Conservation (phyloP, 2,888 invertebrate species). For the Lepetodrilus schrolli region DNA sequence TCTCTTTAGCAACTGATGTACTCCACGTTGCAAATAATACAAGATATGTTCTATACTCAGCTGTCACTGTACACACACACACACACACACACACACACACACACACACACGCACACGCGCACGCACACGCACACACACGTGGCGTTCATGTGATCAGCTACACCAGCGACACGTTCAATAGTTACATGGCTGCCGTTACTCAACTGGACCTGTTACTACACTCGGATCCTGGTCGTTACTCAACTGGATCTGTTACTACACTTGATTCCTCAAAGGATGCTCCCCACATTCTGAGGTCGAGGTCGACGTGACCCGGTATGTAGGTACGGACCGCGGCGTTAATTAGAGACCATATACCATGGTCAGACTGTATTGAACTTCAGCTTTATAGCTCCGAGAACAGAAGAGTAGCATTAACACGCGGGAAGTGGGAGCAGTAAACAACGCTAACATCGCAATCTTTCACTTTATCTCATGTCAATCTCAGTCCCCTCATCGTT, state of each 20-base stretch:
- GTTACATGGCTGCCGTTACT: no score
- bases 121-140: no score
- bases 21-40: no score
- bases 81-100: no score
- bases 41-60: no score
- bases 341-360: background rate
- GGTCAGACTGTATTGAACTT: background rate
- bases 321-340: background rate
- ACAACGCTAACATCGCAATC: slow-evolving; percentile 6
- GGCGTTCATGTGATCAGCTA: no score
- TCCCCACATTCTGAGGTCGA: background rate
- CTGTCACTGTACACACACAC: no score
- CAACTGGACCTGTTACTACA: background rate
- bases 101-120: no score
- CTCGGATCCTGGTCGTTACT: background rate
- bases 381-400: no score
- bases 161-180: no score
- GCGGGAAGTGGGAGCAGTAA: slow-evolving; percentile 8
- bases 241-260: background rate
- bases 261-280: background rate
- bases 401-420: no score
- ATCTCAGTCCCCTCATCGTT: slow-evolving; percentile 6
- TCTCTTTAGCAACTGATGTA: no score
- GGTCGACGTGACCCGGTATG: background rate
- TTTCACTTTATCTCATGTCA: slow-evolving; percentile 22